Conservation (phyloP, 2,113 vertebrate species). For the Montifringilla adamsi region DNA sequence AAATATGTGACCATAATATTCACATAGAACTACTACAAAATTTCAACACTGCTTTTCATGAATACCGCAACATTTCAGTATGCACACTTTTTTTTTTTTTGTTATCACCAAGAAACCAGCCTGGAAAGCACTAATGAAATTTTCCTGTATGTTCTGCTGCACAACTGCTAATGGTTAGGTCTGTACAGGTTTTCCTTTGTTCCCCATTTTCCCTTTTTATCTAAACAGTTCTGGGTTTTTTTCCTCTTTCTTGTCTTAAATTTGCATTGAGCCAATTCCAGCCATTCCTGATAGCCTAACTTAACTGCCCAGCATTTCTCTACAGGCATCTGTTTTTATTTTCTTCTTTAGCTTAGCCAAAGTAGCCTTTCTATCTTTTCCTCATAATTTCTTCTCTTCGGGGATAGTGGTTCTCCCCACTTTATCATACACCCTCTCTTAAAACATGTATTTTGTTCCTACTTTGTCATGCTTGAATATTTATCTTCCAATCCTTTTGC, state of each 20-base stretch:
- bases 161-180: background rate
- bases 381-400: background rate
- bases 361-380: background rate
- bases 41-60: background rate
- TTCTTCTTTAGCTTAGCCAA: background rate
- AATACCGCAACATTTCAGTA: background rate
- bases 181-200: background rate
- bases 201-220: background rate
- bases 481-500: background rate
- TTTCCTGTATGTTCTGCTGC: background rate
- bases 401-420: background rate
- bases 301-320: background rate
- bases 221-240: background rate
- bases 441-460: background rate
- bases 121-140: background rate
- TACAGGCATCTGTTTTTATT: background rate
- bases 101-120: background rate
- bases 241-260: background rate
- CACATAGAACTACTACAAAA: background rate
- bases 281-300: background rate
- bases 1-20: background rate
- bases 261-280: background rate
- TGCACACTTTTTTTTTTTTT: background rate
- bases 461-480: background rate
- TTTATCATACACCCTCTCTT: background rate